Evolutionary conservation across 1,140 invertebrate species (phyloP), one percentile per base, ranked within the genome.

Genomic region (Zaprionus vittiger): DNA sequence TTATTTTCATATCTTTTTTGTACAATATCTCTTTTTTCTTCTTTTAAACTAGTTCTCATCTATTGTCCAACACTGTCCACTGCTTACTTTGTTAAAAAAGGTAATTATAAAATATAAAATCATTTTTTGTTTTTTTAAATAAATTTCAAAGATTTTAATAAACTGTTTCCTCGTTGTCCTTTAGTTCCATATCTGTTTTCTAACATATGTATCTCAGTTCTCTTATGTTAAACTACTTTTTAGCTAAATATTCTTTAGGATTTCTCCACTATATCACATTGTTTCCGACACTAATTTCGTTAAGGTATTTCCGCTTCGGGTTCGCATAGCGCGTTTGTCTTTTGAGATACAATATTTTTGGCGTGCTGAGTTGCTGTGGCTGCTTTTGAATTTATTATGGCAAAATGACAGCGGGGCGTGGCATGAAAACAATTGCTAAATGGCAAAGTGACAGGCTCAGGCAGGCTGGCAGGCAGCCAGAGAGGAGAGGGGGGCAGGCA

Each of bases 381-480:
- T 72, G 61, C 77, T 73, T 75, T 81, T 83, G 81, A 87, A 87
- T 89, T 87, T 87, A 89, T 87, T 87, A 83, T 83, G 60, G 73
- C 49, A 17, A 69, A 79, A 71, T 69, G 69, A 62, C 75, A 73
- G 49, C 57, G 56, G 37, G 65, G 79, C 61, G 57, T 54, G 80
- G 74, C 64, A 80, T 61, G 68, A 62, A 52, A 67, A 37, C 64
- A 56, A 71, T 78, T 72, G 54, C 68, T 59, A 73, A 77, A 72
- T 81, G 79, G 64, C 78, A 81, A 74, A 86, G 61, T 81, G 82
- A 81, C 79, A 85, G 80, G 49, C 62, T 66, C 31, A 49, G 41
- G 41, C n/a, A 41, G 15, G 38, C 5, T 0, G 37, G 31, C 47
- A 49, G 26, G 20, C 22, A 47, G 3, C 15, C 7, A 11, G n/a